A percentile compares a stretch with the other conserved stretches of the same genome.
phyloP scores from a whole-genome alignment of 2,797 vertebrate genomes.

The Danionella dracula region DNA sequence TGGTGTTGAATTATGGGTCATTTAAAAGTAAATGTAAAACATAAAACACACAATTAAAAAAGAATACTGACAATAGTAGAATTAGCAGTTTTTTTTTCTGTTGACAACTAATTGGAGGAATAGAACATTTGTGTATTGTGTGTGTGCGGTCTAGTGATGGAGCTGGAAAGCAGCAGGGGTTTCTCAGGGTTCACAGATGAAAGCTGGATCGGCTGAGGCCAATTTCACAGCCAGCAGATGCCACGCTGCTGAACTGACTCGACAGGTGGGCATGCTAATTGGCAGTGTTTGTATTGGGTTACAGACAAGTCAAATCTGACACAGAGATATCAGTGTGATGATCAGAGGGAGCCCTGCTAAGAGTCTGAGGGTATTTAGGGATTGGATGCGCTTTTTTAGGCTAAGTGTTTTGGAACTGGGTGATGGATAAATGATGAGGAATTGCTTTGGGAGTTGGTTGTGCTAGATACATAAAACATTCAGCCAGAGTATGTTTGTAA shows the following conservation, averaged over 20 bases:
- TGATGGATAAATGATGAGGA: too few species aligned
- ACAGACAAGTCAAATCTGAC: background rate
- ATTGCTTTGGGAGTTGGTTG: too few species aligned
- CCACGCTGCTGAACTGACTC: slow-evolving; percentile 28
- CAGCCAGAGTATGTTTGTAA: too few species aligned
- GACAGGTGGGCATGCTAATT: slow-evolving; percentile 46
- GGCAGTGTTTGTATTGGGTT: slow-evolving; percentile 13
- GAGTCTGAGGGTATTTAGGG: background rate
- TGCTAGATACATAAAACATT: too few species aligned
- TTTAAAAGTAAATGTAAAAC: too few species aligned
- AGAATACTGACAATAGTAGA: too few species aligned
- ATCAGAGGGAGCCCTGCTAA: background rate
- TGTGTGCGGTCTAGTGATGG: background rate
- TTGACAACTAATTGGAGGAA: too few species aligned
- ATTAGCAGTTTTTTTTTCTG: too few species aligned
- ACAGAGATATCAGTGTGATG: background rate
- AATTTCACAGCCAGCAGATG: slow-evolving; percentile 36
- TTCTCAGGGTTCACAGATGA: slow-evolving; percentile 23
- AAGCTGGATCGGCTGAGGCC: slow-evolving; percentile 18
- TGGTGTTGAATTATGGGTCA: too few species aligned
- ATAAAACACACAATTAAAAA: too few species aligned
- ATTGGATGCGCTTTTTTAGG: background rate
- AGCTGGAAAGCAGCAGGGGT: background rate
- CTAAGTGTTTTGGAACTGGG: too few species aligned
- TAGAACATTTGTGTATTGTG: too few species aligned